Percentiles rank a stretch among this genome's conserved stretches.
Evolutionary conservation across 2,888 invertebrate genomes (phyloP).

Genomic region (Podabrus alpinus): DNA sequence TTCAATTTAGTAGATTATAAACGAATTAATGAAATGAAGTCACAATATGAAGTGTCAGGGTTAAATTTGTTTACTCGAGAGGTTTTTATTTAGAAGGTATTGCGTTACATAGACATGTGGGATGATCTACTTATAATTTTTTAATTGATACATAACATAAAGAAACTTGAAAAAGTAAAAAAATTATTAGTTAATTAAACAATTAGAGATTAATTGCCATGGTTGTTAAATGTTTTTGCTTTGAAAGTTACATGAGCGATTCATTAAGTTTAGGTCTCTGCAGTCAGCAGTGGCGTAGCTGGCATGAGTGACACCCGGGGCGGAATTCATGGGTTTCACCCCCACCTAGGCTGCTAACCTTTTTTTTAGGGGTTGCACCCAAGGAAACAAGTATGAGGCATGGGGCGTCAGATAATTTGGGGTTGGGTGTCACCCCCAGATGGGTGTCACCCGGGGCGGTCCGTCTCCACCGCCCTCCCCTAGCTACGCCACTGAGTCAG

Average conservation of each 20-base stretch:
- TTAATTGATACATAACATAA: neutral
- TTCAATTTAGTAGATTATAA: neutral
- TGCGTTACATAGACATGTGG: neutral
- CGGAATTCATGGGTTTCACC: too few relatives aligned
- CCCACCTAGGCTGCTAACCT: too few relatives aligned
- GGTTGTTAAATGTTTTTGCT: neutral
- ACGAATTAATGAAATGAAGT: neutral
- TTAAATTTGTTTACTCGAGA: neutral
- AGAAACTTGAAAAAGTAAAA: neutral
- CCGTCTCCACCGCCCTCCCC: too few relatives aligned
- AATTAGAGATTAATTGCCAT: neutral
- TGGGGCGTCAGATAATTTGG: too few relatives aligned
- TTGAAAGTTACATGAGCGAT: neutral
- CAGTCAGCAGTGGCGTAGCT: too few relatives aligned
- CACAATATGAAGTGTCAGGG: neutral
- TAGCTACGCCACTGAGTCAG: too few relatives aligned
- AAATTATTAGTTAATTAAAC: neutral
- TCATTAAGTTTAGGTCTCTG: neutral
- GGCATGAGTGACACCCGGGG: too few relatives aligned
- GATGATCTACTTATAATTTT: neutral
- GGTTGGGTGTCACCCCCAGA: too few relatives aligned
- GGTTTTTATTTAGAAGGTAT: neutral
- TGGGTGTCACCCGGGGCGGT: too few relatives aligned
- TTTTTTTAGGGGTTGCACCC: too few relatives aligned
- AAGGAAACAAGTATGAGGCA: too few relatives aligned